Base-by-base conservation (phyloP, 2,888 invertebrate genomes). In the Dysmachus trigonus region DNA sequence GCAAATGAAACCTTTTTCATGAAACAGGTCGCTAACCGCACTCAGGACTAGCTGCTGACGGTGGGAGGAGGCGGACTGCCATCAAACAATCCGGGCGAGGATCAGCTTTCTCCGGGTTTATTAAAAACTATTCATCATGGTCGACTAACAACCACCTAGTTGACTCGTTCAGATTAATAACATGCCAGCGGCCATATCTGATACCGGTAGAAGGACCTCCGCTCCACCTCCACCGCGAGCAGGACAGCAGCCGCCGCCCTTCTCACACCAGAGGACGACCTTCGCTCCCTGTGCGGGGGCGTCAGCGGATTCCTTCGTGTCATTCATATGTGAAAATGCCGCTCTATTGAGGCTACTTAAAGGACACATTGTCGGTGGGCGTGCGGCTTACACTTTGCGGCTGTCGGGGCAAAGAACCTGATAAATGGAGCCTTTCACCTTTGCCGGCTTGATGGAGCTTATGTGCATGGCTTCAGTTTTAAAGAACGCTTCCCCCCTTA, bases 121-220 rank as follows among this genome's bases (percentile, higher is more conserved):
- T 77, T 77, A 77, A 77, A 77, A 77, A 77, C 77, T 77, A 77
- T 77, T 77, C 77, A 77, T 77, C 77, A 77, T 47, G 77, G 47
- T 35, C 47, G 47, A 47, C 77, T 77, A 41, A 30, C 77, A 77
- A 77, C 77, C 77, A 47, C 77, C 27, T 47, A 47, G 77, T 30
- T 77, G 27, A 30, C 77, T 77, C 47, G 27, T 77, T 47, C 10
- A 51, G 77, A 77, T 77, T 77, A 77, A 77, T 77, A 77, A 77
- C 77, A 30, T 62, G 77, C 77, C 77, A 27, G 41, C 77, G 27
- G 77, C 77, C 27, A 47, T 41, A 77, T 41, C 13, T 77, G 77
- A 77, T 41, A 22, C 76, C 33, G 27, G 22, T 22, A 6, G 38
- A 41, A 76, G 76, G 38, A 35, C 18, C 41, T 27, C 38, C 18